Base-by-base conservation (phyloP, 2,888 invertebrate genomes). In the Venustoraphidia nigricollis region DNA sequence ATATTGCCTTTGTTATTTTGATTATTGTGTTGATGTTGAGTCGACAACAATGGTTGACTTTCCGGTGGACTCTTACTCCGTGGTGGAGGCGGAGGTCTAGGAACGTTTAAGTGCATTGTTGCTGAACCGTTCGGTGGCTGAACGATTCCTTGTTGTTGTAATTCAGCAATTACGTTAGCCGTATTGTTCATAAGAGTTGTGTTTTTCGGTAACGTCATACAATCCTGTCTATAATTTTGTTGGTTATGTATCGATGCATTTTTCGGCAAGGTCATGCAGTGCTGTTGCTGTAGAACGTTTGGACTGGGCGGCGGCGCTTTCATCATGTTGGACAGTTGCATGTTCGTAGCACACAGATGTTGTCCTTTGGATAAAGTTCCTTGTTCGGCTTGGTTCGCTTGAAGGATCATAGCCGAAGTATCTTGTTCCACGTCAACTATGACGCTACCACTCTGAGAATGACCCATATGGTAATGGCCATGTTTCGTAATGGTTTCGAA, bases 361-460 rank as follows among this genome's bases (percentile, higher is more conserved):
- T 75, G 75, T 6, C 73, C 72, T 58, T 76, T 77, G 55, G 74
- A 76, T 52, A 60, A 53, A 9, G 60, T 58, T 55, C 73, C 74
- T 45, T 73, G 62, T 53, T 70, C 72, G n/a, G 70, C 65, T 50
- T 76, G 63, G 40, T 74, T 74, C 1, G 64, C 64, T n/a, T 78
- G 79, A 58, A 76, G 57, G 50, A 76, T 65, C 64, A 76, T 72
- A 9, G 75, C 72, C 10, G 73, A 70, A 1, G 69, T 68, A 56
- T 76, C 85, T 66, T 86, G 87, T 60, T 88, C 88, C 2, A 88
- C 83, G 59, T 88, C 88, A 1, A 88, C 87, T 41, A 88, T 86
- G 48, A 88, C 79, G 62, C 85, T 87, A 3, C 83, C 83, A 52
- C 83, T 81, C 58, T 84, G 82, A 35, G 83, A 79, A 50, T 82